Base-by-base conservation (phyloP, 2,888 invertebrate species). In the Chloroclystis v-ata region DNA sequence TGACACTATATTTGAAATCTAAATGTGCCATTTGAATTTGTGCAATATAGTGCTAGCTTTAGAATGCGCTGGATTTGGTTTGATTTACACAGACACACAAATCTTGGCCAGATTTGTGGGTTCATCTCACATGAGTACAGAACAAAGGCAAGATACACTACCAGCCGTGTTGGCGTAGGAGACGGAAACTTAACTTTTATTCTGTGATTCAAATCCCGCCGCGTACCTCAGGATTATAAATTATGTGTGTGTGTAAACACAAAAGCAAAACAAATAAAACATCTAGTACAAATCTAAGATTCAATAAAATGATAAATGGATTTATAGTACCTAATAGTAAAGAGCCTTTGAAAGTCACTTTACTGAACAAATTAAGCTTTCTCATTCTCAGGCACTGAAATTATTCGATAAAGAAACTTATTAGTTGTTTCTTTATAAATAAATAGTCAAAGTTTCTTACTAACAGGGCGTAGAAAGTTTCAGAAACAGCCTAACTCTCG, bases 61-160 rank as follows among this genome's bases (percentile, higher is more conserved):
- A 20, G 2, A 20, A 20, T 5, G 20, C 20, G 20, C 20, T 4
- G 20, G 3, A 20, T 5, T 20, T 4, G 54, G 54, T 58, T 54
- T 56, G 58, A 59, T 59, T 59, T 59, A 59, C 49, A 50, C 45
- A 53, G 49, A 46, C 47, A 54, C 56, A 56, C 56, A 56, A 54
- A 59, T 59, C 51, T 59, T 46, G 49, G 53, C 51, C 44, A 54
- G 54, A 56, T 56, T 59, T 56, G 47, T 53, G 54, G 35, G 43
- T 49, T 48, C 47, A 46, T 43, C 33, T 41, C 29, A 37, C 41
- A 25, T 8, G 25, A 28, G 14, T n/a, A 3, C 4, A 12, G 14
- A 50, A 50, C 46, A 46, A 46, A 50, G 29, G 33, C 41, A 14
- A 14, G 33, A 28, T 43, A 30, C 20, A n/a, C n/a, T n/a, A n/a